Evolutionary conservation across 2,797 vertebrate species (phyloP).

Genomic region (Typhlichthys subterraneus): DNA sequence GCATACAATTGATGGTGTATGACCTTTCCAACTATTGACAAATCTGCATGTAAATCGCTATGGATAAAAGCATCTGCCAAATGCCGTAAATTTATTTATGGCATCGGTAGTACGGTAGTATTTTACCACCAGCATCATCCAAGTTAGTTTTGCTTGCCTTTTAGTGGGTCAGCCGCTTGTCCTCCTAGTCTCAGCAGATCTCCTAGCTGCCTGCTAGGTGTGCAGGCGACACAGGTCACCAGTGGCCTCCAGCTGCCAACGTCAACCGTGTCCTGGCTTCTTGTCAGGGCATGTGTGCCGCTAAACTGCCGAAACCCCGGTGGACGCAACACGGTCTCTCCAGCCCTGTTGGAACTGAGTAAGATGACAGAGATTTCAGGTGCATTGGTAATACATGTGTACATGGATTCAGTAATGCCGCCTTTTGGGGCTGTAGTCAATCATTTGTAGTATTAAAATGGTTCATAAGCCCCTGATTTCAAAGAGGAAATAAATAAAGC

Average conservation of each 20-base stretch:
- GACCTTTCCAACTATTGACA: too few species aligned
- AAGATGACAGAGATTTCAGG: neutral
- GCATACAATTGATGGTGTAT: too few species aligned
- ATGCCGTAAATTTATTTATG: too few species aligned
- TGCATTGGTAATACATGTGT: neutral
- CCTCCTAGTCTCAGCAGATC: conserved; percentile 11
- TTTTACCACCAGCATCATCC: too few species aligned
- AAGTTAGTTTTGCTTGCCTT: conserved; percentile 1
- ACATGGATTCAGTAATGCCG: neutral
- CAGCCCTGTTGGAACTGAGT: neutral
- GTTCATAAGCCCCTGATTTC: too few species aligned
- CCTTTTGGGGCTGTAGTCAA: too few species aligned
- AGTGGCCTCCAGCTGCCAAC: conserved; percentile 10
- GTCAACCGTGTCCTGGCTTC: neutral
- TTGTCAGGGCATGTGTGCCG: neutral
- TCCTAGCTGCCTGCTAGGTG: neutral
- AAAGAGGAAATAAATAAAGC: too few species aligned
- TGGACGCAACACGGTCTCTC: neutral
- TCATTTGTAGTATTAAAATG: too few species aligned
- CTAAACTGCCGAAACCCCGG: neutral
- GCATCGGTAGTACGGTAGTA: too few species aligned
- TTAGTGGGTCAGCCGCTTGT: neutral
- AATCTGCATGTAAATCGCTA: too few species aligned
- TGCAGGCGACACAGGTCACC: conserved; percentile 10
- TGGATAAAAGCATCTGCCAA: too few species aligned